Evolutionary conservation across 2,113 vertebrate species (phyloP).

Genomic region (Daphoenositta chrysoptera): DNA sequence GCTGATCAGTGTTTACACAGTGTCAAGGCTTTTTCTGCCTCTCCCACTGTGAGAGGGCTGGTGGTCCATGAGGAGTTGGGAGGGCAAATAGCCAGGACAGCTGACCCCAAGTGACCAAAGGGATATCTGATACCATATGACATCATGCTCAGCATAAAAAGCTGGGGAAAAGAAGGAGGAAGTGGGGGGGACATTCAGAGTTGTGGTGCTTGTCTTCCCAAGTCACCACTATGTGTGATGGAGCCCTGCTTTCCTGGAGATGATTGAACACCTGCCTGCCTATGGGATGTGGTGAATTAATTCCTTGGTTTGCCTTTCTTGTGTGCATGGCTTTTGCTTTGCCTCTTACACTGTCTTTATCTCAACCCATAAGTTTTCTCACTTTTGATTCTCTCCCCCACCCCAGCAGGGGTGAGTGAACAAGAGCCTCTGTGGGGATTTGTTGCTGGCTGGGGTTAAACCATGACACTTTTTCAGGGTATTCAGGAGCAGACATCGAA

Average conservation of each 20-base stretch:
- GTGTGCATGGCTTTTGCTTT: neutral
- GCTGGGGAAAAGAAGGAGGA: neutral
- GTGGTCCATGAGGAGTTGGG: neutral
- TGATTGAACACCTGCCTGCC: neutral
- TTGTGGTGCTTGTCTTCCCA: neutral
- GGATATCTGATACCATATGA: neutral
- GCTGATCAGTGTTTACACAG: neutral
- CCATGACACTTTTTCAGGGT: neutral
- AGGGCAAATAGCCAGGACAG: neutral
- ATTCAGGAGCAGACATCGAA: neutral
- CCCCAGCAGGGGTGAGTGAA: neutral
- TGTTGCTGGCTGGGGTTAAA: neutral
- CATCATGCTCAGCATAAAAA: neutral
- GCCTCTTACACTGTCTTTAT: neutral
- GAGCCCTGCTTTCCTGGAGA: neutral
- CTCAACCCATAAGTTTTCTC: neutral
- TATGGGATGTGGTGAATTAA: neutral
- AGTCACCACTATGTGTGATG: accelerated
- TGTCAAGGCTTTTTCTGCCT: neutral
- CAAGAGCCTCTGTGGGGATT: neutral
- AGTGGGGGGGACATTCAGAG: accelerated
- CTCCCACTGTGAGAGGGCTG: neutral
- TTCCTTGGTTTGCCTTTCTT: neutral
- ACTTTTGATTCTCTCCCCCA: neutral
- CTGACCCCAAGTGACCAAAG: neutral